Evolutionary conservation across 2,888 invertebrate species (phyloP).

Genomic region (Drosophila greeni): DNA sequence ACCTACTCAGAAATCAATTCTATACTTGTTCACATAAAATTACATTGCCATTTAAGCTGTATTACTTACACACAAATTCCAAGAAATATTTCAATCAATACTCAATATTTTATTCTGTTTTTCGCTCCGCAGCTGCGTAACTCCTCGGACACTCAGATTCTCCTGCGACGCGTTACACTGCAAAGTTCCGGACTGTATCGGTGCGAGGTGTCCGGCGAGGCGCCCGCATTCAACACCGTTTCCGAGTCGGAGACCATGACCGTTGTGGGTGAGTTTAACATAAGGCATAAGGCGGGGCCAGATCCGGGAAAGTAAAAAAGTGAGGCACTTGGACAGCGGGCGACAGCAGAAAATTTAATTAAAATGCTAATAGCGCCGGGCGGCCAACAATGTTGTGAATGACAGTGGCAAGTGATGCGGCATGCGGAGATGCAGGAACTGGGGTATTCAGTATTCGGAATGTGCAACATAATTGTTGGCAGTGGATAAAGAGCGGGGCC

Average conservation of each 20-base stretch:
- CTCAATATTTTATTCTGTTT: conserved; percentile 12
- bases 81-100: background rate
- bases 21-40: background rate
- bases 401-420: conserved; percentile 45
- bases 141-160: conserved; percentile 83
- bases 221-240: conserved; percentile 88
- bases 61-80: background rate
- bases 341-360: conserved; percentile 68
- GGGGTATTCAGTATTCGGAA: conserved; percentile 24
- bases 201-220: conserved; percentile 88
- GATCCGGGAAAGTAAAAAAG: conserved; percentile 4
- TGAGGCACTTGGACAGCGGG: conserved; percentile 31
- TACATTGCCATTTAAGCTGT: no score
- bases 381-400: conserved; percentile 65
- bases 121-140: conserved; percentile 81
- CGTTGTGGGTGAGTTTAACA: conserved; percentile 84
- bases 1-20: no score
- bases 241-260: conserved; percentile 86
- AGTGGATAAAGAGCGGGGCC: conserved; percentile 35
- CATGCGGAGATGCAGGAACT: conserved; percentile 25
- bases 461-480: conserved; percentile 64
- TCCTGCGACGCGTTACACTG: conserved; percentile 84
- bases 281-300: conserved; percentile 10
- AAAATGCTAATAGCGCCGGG: conserved; percentile 69
- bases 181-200: conserved; percentile 86